A percentile compares a stretch with the other conserved stretches of the same genome.
Evolutionary conservation across 2,113 vertebrate species (phyloP).

Genomic region (Ovis aries): ARS-UI_Ramb_v3.0 NC_056068.1:21721501-21722000

Average conservation of each 20-base stretch:
- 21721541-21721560: constrained; percentile 98
- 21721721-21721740: background rate
- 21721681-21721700: background rate
- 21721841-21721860: background rate
- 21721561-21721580: constrained; percentile 93
- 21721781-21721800: background rate
- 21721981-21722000: background rate
- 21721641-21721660: background rate
- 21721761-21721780: background rate
- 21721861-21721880: background rate
- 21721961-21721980: background rate
- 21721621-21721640: background rate
- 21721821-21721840: background rate
- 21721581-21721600: background rate
- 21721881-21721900: background rate
- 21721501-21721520: constrained; percentile 96
- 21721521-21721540: constrained; percentile 97
- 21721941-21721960: background rate
- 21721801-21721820: background rate
- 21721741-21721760: background rate
- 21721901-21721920: background rate
- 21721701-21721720: background rate
- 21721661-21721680: background rate
- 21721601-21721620: background rate
- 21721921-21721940: background rate